These are phyloP conservation scores for Sorex maritimensis DNA, from an alignment of 2,797 vertebrate species.

Conservation along the genomic window DNA sequence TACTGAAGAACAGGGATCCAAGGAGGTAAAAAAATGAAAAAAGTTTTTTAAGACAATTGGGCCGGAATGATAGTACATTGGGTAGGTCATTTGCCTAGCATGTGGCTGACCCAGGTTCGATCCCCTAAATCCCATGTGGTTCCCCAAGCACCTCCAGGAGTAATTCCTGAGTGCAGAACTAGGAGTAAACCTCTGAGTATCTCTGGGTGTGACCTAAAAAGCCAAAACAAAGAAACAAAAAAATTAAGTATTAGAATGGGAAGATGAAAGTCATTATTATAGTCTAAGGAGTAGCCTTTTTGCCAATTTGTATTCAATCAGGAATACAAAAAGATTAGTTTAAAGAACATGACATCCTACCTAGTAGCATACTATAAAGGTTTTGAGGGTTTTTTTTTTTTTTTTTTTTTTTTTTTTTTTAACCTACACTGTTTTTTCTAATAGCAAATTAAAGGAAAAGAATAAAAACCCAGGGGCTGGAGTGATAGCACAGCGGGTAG, in stretches of 20 bases:
- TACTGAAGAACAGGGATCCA: constrained; percentile 76
- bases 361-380: background rate
- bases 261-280: background rate
- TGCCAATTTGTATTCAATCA: background rate
- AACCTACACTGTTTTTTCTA: background rate
- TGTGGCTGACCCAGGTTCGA: too few species aligned
- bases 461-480: background rate
- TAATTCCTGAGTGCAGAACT: too few species aligned
- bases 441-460: constrained; percentile 28
- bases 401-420: background rate
- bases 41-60: background rate
- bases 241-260: background rate
- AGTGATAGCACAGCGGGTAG: too few species aligned
- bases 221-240: too few species aligned
- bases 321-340: background rate
- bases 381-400: background rate
- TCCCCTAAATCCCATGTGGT: too few species aligned
- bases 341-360: background rate
- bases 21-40: constrained; percentile 79
- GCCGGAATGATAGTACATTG: background rate
- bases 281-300: constrained; percentile 11
- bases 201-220: too few species aligned
- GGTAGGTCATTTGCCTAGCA: background rate
- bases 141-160: too few species aligned
- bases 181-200: too few species aligned